Evolutionary conservation across 2,888 invertebrate genomes (phyloP).

Genomic region (Mayetiola destructor): DNA sequence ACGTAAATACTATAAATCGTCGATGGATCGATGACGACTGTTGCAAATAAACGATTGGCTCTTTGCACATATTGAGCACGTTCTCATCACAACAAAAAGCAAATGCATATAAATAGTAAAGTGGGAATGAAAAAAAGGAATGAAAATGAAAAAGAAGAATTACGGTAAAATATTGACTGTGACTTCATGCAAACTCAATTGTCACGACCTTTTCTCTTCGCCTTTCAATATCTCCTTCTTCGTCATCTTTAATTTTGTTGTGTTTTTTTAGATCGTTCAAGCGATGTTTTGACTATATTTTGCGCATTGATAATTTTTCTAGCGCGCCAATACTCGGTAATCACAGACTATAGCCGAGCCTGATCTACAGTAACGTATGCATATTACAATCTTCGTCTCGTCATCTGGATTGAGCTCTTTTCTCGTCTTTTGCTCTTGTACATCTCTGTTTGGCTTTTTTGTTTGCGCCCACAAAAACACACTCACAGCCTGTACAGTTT

Average conservation of each 20-base stretch:
- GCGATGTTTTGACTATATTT: background rate
- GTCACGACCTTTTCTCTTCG: constrained; percentile 11
- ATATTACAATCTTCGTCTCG: constrained; percentile 11
- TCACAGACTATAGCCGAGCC: too few species aligned
- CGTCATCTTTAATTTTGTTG: constrained; percentile 1
- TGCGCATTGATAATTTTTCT: too few species aligned
- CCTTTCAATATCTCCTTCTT: background rate
- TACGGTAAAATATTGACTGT: constrained; percentile 12
- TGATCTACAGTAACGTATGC: too few species aligned
- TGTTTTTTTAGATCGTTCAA: background rate
- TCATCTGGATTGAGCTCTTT: background rate
- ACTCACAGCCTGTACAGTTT: too few species aligned
- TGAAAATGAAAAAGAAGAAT: background rate
- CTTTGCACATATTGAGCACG: too few species aligned
- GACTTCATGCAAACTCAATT: constrained; percentile 13
- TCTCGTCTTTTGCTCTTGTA: too few species aligned
- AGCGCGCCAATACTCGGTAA: too few species aligned
- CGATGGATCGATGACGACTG: too few species aligned
- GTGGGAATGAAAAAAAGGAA: background rate
- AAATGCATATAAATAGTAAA: background rate
- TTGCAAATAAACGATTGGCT: too few species aligned
- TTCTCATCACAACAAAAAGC: background rate
- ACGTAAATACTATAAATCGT: too few species aligned
- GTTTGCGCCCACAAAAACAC: too few species aligned
- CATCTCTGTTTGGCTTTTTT: constrained; percentile 4